These are phyloP conservation scores for Petrocephalus schoutedeni DNA, from an alignment of 2,797 vertebrate genomes.

Conservation along the genomic window DNA sequence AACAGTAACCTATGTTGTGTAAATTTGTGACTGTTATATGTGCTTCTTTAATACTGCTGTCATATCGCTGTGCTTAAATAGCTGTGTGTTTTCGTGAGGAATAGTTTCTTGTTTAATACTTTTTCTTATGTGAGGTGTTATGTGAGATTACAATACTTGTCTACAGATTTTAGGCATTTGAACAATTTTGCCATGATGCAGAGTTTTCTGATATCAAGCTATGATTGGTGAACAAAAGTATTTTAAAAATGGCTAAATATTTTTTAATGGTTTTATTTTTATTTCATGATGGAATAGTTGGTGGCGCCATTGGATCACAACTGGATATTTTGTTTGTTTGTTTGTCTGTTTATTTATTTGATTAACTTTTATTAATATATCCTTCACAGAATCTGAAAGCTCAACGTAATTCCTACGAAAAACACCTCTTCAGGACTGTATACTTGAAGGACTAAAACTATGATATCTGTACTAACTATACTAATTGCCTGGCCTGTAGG, in stretches of 20 bases:
- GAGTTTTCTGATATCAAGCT: neutral
- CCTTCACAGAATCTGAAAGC: conserved; percentile 7
- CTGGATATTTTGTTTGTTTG: neutral
- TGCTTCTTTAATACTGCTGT: neutral
- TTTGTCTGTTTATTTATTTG: neutral
- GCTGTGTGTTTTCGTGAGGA: neutral
- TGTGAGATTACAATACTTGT: neutral
- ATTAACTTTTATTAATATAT: conserved; percentile 2
- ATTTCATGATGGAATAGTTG: neutral
- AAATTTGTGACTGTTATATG: neutral
- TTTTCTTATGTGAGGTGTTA: neutral
- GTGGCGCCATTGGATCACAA: neutral
- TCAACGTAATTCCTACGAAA: neutral
- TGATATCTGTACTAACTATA: neutral
- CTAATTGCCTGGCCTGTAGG: neutral
- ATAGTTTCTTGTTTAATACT: neutral
- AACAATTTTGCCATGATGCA: neutral
- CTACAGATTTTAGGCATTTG: neutral
- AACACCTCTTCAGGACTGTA: conserved; percentile 2
- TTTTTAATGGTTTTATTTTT: neutral
- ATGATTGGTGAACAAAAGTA: neutral
- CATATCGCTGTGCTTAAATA: neutral
- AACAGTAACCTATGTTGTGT: neutral
- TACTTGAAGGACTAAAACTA: neutral
- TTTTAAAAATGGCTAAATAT: neutral